A percentile compares a stretch with the other conserved stretches of the same genome.
Conservation (phyloP, 2,113 vertebrate species). For the Suricata suricatta region DNA sequence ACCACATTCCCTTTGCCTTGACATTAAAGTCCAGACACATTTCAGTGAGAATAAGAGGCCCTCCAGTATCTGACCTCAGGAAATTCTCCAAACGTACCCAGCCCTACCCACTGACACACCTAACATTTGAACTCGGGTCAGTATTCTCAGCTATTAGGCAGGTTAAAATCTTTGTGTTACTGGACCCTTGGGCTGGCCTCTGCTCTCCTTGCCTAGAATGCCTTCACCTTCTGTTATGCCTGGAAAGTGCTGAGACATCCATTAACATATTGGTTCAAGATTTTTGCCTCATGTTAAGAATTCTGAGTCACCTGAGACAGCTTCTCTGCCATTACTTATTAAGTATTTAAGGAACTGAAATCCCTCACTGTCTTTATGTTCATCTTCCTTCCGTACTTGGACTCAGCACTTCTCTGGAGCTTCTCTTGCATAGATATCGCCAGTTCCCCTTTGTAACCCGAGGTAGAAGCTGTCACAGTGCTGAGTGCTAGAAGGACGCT, state of each 20-base stretch:
- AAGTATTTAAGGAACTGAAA: not conserved
- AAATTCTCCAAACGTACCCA: not conserved
- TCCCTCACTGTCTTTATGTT: not conserved
- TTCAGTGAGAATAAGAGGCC: not conserved
- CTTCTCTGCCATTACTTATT: not conserved
- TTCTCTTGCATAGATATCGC: not conserved
- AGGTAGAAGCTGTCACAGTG: not conserved
- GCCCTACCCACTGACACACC: no score
- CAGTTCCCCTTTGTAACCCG: not conserved
- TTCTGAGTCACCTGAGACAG: not conserved
- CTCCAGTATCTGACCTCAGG: not conserved
- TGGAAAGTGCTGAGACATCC: not conserved
- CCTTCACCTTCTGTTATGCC: not conserved
- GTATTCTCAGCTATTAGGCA: no score
- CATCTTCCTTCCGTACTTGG: no score
- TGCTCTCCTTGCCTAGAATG: not conserved
- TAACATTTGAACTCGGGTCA: accelerated
- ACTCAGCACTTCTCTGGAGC: not conserved
- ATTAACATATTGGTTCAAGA: not conserved
- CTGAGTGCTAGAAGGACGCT: not conserved
- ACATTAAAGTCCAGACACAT: not conserved
- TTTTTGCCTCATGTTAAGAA: not conserved
- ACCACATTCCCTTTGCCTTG: not conserved
- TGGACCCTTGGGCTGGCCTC: no score
- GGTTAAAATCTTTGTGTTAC: accelerated